Evolutionary conservation across 2,113 vertebrate species (phyloP), one percentile per base, ranked within the genome.

Genomic region (Melospiza georgiana): DNA sequence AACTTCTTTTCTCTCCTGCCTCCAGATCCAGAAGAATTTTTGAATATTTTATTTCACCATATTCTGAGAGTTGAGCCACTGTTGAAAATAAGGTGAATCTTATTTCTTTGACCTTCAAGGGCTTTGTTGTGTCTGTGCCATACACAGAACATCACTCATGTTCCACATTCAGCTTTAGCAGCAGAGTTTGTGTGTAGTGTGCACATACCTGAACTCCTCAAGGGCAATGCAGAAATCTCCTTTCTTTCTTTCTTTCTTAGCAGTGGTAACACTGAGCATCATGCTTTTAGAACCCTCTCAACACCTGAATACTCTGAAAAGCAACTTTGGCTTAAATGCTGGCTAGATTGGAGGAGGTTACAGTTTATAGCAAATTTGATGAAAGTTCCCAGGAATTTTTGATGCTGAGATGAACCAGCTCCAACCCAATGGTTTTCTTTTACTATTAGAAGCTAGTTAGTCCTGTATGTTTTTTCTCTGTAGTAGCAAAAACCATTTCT

Each of bases 21-120:
- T 48, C 24, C 15, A 99, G 99, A 99, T 98, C 99, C 99, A 19
- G 99, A 99, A 94, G 99, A 99, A 97, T 99, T 99, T 96, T 98
- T 99, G 93, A 99, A 99, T 95, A 99, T 99, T 88, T 98, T 99
- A 82, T 99, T 99, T 97, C 99, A 99, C 97, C 99, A 99, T 97
- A 99, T 99, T 97, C 97, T 99, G 89, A 98, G 99, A 94, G 99
- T 99, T 72, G 99, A 99, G 79, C 99, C 99, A 14, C 96, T 99
- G 84, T 97, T 99, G 96, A 99, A 99, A 97, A 98, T 99, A 95
- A 98, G 99, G 99, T 99, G 98, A 97, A 55, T 88, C 30, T 77
- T 67, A 69, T 54, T 88, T 76, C 35, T 76, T 65, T 73, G 14
- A 10, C 30, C 19, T 61, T 65, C 17, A 6, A 33, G 39, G 24